These are phyloP conservation scores for Unio delphinus DNA, from an alignment of 2,888 invertebrate genomes.

Conservation along the genomic window DNA sequence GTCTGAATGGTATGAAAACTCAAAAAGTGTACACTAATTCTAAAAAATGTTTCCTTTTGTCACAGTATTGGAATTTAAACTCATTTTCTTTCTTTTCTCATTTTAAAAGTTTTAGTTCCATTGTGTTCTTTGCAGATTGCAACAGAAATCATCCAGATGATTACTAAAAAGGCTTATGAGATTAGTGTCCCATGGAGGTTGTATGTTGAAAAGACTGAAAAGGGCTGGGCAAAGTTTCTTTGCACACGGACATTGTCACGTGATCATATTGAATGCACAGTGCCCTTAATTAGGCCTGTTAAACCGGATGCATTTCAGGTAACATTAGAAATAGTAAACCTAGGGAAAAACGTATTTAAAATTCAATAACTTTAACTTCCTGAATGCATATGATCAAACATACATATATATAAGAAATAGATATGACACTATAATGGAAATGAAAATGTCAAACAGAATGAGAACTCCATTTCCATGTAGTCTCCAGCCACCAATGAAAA, in stretches of 20 bases:
- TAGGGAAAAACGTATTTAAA: too few relatives aligned
- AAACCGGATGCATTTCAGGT: constrained; percentile 41
- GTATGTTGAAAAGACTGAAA: constrained; percentile 9
- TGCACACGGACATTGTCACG: constrained; percentile 27
- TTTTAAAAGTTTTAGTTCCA: neutral
- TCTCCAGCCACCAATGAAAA: too few relatives aligned
- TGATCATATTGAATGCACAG: constrained; percentile 28
- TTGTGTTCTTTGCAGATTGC: constrained; percentile 16
- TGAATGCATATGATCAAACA: too few relatives aligned
- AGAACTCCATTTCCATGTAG: too few relatives aligned
- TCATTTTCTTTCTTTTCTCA: neutral
- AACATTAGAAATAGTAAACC: neutral
- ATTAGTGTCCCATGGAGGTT: constrained; percentile 23
- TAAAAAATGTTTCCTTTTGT: neutral
- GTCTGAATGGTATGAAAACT: too few relatives aligned
- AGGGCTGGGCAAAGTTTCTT: constrained; percentile 15
- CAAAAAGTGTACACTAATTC: neutral
- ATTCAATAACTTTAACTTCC: too few relatives aligned
- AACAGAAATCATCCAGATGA: constrained; percentile 12
- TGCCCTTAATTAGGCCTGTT: constrained; percentile 38
- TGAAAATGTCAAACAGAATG: too few relatives aligned
- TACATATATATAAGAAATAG: too few relatives aligned
- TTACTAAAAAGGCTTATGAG: constrained; percentile 20
- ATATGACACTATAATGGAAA: too few relatives aligned
- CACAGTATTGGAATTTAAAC: neutral